Evolutionary conservation across 1,140 invertebrate species (phyloP).

Genomic region (Achatina immaculata): DNA sequence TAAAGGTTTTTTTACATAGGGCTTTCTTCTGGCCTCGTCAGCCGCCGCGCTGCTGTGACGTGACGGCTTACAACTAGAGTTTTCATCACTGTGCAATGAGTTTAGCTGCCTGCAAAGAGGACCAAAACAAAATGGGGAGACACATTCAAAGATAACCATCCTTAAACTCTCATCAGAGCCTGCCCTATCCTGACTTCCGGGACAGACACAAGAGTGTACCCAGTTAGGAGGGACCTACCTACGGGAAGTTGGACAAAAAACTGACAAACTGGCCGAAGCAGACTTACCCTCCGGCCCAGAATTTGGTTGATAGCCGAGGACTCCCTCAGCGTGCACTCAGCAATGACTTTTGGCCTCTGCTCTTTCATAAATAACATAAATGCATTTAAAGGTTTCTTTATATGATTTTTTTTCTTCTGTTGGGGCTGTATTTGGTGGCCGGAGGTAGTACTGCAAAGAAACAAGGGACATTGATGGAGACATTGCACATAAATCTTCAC

Average conservation of each 20-base stretch:
- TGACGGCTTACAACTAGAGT: conserved; percentile 35
- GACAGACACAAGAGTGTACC: too few relatives aligned
- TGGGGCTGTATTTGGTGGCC: conserved; percentile 24
- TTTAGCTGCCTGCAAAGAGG: conserved; percentile 32
- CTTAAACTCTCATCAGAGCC: too few relatives aligned
- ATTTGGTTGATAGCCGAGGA: conserved; percentile 99
- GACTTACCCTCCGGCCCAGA: conserved; percentile 89
- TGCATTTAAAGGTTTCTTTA: conserved; percentile 99
- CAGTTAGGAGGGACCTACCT: too few relatives aligned
- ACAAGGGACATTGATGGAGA: conserved; percentile 15
- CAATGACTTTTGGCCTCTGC: conserved; percentile 97
- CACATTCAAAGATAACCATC: conserved; percentile 27
- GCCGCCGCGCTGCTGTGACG: background rate
- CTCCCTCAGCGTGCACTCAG: conserved; percentile 97
- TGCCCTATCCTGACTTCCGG: too few relatives aligned
- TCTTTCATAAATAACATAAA: conserved; percentile 99
- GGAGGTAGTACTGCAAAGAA: conserved; percentile 33
- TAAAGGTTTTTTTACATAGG: conserved; percentile 98
- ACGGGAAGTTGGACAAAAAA: background rate
- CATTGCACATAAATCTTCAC: background rate
- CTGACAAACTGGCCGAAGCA: background rate
- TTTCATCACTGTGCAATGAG: conserved; percentile 35
- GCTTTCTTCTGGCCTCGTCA: conserved; percentile 70
- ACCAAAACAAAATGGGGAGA: background rate
- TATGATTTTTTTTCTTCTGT: conserved; percentile 79